Conservation (phyloP, 2,797 vertebrate species). For the Girardinus metallicus region DNA sequence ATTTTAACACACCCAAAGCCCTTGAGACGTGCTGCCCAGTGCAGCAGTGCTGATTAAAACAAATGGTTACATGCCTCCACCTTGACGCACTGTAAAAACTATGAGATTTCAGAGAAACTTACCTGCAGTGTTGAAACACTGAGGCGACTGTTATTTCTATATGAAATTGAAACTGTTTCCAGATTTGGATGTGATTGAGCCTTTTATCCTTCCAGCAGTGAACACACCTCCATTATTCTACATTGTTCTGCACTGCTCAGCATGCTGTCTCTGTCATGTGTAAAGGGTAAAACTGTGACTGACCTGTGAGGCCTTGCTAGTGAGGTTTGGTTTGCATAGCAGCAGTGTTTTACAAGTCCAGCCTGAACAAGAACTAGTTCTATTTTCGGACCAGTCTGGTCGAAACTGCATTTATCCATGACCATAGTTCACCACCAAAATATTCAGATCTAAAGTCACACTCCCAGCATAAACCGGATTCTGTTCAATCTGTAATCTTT, state of each 20-base stretch:
- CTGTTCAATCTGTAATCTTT: neutral
- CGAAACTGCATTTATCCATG: neutral
- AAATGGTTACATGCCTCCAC: constrained; percentile 34
- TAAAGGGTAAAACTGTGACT: constrained; percentile 57
- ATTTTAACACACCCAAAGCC: constrained; percentile 47
- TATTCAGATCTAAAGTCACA: neutral
- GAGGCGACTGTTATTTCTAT: neutral
- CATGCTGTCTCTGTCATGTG: constrained; percentile 34
- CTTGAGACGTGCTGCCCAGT: constrained; percentile 38
- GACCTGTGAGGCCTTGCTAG: constrained; percentile 35
- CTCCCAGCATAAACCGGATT: neutral
- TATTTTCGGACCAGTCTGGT: neutral
- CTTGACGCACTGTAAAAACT: constrained; percentile 13
- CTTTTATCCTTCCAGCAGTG: constrained; percentile 4
- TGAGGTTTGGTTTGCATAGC: constrained; percentile 17
- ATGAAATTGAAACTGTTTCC: constrained; percentile 20
- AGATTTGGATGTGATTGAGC: constrained; percentile 10
- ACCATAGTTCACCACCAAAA: neutral
- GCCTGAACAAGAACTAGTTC: neutral
- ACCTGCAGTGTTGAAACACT: constrained; percentile 3
- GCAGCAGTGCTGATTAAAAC: constrained; percentile 48
- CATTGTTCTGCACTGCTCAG: constrained; percentile 22
- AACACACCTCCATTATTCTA: constrained; percentile 7
- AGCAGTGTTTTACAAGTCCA: neutral
- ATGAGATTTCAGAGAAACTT: constrained; percentile 9